phyloP scores from a whole-genome alignment of 2,888 invertebrate genomes.

The Epicampocera succincta region DNA sequence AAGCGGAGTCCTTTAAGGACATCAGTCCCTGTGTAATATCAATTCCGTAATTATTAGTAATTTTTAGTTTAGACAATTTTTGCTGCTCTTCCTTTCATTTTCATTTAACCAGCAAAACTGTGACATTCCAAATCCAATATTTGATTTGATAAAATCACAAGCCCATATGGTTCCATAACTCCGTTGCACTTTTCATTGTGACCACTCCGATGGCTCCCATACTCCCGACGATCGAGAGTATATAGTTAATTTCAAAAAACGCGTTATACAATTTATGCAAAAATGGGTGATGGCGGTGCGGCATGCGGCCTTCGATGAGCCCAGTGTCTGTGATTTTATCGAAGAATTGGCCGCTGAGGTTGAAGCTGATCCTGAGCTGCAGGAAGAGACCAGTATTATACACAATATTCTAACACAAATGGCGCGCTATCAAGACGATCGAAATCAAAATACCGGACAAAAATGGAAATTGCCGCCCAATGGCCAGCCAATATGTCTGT shows the following conservation, averaged over 20 bases:
- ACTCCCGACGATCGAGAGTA: constrained; percentile 86
- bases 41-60: no score
- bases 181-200: constrained; percentile 83
- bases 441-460: constrained; percentile 84
- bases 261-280: constrained; percentile 90
- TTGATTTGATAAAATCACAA: neutral
- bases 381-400: constrained; percentile 87
- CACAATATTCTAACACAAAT: constrained; percentile 86
- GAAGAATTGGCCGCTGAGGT: constrained; percentile 88
- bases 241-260: constrained; percentile 86
- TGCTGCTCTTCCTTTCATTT: no score
- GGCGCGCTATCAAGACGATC: constrained; percentile 84
- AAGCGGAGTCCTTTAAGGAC: no score
- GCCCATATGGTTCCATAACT: constrained; percentile 80
- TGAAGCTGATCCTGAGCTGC: constrained; percentile 86
- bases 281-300: constrained; percentile 88
- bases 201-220: constrained; percentile 80
- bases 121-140: neutral
- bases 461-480: constrained; percentile 88
- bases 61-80: no score
- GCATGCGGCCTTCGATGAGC: constrained; percentile 89
- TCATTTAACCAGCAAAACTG: no score
- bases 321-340: constrained; percentile 87
- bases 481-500: constrained; percentile 87
- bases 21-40: no score